Evolutionary conservation across 2,113 vertebrate species (phyloP).

Genomic region (Aleadryas rufinucha): DNA sequence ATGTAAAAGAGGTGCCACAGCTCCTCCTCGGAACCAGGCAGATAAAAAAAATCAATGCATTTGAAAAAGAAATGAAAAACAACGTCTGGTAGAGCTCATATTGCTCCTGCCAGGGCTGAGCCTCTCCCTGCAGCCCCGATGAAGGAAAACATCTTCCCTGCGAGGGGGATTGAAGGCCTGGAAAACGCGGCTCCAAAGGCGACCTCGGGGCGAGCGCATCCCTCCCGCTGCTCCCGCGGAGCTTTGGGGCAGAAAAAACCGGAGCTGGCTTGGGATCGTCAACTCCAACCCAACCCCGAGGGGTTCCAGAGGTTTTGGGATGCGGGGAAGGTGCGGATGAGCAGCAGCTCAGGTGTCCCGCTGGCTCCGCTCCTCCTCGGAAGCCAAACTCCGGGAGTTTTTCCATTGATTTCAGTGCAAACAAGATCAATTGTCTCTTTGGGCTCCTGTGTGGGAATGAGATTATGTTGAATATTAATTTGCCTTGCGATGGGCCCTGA

Average conservation of each 20-base stretch:
- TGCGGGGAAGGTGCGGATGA: background rate
- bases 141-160: background rate
- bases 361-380: background rate
- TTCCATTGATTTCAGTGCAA: constrained; percentile 5
- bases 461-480: constrained; percentile 61
- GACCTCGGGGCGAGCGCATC: background rate
- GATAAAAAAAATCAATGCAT: constrained; percentile 29
- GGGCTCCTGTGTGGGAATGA: constrained; percentile 30
- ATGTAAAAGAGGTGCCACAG: constrained; percentile 29
- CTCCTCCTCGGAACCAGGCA: background rate
- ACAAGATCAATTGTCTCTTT: constrained; percentile 42
- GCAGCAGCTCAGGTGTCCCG: background rate
- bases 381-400: background rate
- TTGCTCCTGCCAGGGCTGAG: background rate
- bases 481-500: constrained; percentile 27
- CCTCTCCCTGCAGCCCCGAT: background rate
- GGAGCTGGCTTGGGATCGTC: background rate
- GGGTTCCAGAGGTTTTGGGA: background rate
- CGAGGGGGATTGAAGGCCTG: background rate
- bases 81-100: background rate
- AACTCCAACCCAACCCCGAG: background rate
- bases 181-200: background rate
- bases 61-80: constrained; percentile 41
- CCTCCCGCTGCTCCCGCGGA: background rate
- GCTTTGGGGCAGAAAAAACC: background rate